These are phyloP conservation scores for Ciona savignyi DNA, from an alignment of 23 tunicate species.

Conservation along the genomic window DNA sequence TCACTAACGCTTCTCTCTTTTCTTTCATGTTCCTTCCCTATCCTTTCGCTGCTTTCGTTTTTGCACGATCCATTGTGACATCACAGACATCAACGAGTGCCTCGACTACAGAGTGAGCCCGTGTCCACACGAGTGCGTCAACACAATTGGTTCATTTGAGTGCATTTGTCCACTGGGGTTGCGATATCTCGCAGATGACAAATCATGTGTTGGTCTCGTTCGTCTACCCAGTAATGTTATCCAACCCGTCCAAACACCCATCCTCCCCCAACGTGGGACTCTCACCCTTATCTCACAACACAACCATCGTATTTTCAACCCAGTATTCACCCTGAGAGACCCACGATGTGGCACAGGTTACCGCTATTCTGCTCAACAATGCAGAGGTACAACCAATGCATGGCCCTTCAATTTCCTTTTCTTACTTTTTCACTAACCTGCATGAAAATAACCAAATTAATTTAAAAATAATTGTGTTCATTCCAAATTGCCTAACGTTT, in stretches of 20 bases:
- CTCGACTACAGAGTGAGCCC: constrained; percentile 37
- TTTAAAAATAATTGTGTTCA: too few species aligned
- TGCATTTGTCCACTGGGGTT: constrained; percentile 75
- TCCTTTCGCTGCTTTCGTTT: background rate
- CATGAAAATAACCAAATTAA: too few species aligned
- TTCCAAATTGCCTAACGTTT: too few species aligned
- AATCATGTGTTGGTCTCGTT: constrained; percentile 50
- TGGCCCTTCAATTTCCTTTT: too few species aligned
- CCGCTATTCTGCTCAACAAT: background rate
- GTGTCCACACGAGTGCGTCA: constrained; percentile 63
- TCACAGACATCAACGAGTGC: constrained; percentile 74
- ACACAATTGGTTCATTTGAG: constrained; percentile 66
- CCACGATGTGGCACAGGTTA: background rate
- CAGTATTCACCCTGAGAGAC: background rate
- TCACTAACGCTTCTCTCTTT: background rate
- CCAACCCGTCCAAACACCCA: background rate
- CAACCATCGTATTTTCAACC: background rate
- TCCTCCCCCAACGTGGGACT: background rate
- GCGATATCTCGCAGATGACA: constrained; percentile 33
- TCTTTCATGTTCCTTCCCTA: background rate
- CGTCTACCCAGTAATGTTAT: background rate
- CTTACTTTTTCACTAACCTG: too few species aligned
- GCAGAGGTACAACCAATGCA: too few species aligned
- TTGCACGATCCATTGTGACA: background rate
- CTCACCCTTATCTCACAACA: background rate